Percentiles rank a stretch among this genome's conserved stretches.
phyloP scores from a whole-genome alignment of 2,888 invertebrate genomes.

The Microdon myrmicae region DNA sequence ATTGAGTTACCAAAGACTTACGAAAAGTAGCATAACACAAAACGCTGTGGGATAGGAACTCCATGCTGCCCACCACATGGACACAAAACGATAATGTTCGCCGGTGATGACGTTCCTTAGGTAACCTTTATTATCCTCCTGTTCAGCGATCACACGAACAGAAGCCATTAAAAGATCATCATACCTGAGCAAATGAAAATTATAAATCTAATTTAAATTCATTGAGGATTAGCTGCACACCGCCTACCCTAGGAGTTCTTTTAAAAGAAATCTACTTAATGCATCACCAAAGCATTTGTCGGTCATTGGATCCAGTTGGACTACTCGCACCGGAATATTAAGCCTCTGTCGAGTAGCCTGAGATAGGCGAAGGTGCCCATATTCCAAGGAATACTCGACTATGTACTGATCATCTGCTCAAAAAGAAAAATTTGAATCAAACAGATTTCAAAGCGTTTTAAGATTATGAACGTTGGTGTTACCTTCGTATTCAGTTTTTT shows the following conservation, averaged over 20 bases:
- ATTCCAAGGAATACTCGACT: conserved; percentile 96
- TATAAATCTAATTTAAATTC: background rate
- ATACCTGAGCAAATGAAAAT: too few relatives aligned
- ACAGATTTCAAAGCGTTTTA: conserved; percentile 8
- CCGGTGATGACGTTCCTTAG: conserved; percentile 97
- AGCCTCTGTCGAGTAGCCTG: conserved; percentile 85
- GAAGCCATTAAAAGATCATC: conserved; percentile 97
- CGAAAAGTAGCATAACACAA: conserved; percentile 98
- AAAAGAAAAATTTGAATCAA: conserved; percentile 52
- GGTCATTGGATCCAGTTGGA: conserved; percentile 85
- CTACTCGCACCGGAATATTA: conserved; percentile 90
- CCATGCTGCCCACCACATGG: conserved; percentile 95
- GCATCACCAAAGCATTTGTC: conserved; percentile 95
- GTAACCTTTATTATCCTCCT: conserved; percentile 96
- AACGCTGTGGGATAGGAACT: conserved; percentile 95
- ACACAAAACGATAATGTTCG: conserved; percentile 97
- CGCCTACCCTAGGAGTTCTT: conserved; percentile 83
- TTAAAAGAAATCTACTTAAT: conserved; percentile 88
- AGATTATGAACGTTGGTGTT: too few relatives aligned
- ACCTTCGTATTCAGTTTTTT: conserved; percentile 48
- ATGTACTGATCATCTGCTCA: conserved; percentile 90
- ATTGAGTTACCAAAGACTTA: conserved; percentile 72
- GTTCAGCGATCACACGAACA: conserved; percentile 93
- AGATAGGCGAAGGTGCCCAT: conserved; percentile 92
- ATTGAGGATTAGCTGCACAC: background rate